phyloP scores from a whole-genome alignment of 2,888 invertebrate species.

The Lepidonotus clava region DNA sequence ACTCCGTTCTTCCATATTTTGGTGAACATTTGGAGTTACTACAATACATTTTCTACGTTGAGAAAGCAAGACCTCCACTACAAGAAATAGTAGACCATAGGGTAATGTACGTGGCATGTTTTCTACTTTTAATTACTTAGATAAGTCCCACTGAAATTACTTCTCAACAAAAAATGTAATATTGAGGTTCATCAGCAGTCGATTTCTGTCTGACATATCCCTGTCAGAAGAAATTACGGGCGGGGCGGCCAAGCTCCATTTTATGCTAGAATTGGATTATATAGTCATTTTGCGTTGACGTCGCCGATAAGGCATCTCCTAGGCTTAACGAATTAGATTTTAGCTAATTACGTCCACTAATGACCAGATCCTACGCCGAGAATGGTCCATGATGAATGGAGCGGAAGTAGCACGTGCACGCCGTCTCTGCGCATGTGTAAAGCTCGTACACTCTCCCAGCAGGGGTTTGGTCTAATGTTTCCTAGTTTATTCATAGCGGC shows the following conservation, averaged over 20 bases:
- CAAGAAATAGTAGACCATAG: too few relatives aligned
- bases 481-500: too few relatives aligned
- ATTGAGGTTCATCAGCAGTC: neutral
- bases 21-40: too few relatives aligned
- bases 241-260: neutral
- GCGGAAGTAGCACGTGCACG: neutral
- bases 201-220: neutral
- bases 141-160: too few relatives aligned
- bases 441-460: too few relatives aligned
- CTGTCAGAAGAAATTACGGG: neutral
- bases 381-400: neutral
- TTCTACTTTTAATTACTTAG: too few relatives aligned
- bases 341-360: conserved; percentile 12
- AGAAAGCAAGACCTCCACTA: too few relatives aligned
- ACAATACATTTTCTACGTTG: too few relatives aligned
- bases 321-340: conserved; percentile 7
- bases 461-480: too few relatives aligned
- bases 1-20: too few relatives aligned
- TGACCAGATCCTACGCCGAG: neutral
- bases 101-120: too few relatives aligned
- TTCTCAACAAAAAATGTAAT: neutral
- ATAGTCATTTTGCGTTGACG: neutral
- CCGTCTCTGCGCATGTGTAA: neutral
- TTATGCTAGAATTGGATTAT: conserved; percentile 2
- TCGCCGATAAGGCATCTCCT: neutral